These are phyloP conservation scores for Gymnoscelis rufifasciata DNA, from an alignment of 2,888 invertebrate species.

Conservation along the genomic window DNA sequence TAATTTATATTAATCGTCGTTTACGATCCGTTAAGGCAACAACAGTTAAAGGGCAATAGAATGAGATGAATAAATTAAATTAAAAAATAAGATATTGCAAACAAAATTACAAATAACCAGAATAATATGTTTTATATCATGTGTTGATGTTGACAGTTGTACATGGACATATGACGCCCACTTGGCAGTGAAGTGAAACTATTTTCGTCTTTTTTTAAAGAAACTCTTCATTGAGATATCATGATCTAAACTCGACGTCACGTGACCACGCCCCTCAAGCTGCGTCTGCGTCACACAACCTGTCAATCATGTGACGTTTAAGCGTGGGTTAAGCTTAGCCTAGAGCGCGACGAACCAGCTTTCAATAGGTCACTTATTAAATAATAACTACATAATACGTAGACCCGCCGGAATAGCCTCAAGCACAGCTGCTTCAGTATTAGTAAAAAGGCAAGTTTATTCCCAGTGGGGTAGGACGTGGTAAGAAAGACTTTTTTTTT, in stretches of 20 bases:
- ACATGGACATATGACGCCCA: too few species aligned
- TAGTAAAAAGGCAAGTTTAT: constrained; percentile 16
- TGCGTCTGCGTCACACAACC: constrained; percentile 26
- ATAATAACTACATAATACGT: constrained; percentile 29
- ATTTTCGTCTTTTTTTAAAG: too few species aligned
- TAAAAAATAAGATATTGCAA: too few species aligned
- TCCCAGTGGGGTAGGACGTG: constrained; percentile 16
- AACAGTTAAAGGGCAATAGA: too few species aligned
- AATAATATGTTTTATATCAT: too few species aligned
- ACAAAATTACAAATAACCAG: too few species aligned
- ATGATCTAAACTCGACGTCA: constrained; percentile 12
- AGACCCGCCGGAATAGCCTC: constrained; percentile 16
- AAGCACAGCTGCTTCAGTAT: constrained; percentile 18
- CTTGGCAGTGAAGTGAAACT: too few species aligned
- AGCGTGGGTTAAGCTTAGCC: constrained; percentile 25
- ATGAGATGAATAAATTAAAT: too few species aligned
- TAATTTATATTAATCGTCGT: too few species aligned
- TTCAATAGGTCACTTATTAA: constrained; percentile 26
- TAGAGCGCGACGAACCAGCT: constrained; percentile 26
- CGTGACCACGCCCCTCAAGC: constrained; percentile 12
- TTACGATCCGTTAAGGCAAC: too few species aligned
- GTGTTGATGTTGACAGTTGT: too few species aligned
- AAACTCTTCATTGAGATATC: background rate
- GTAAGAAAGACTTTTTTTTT: background rate
- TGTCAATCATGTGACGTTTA: constrained; percentile 26